phyloP scores from a whole-genome alignment of 2,888 invertebrate species.

The Sthenelais limicola region DNA sequence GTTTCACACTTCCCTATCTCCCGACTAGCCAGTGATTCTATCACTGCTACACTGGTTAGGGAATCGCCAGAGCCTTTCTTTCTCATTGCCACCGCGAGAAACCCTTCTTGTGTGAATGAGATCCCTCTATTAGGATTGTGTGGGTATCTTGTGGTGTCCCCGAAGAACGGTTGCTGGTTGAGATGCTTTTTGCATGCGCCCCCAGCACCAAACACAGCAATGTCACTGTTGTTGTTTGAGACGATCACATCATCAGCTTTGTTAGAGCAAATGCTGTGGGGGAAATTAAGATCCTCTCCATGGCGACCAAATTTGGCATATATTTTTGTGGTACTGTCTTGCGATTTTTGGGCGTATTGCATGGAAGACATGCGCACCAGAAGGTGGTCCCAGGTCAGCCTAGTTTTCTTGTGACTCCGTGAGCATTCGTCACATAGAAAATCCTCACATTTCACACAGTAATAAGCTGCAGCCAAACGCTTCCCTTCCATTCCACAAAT shows the following conservation, averaged over 20 bases:
- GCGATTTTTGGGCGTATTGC: background rate
- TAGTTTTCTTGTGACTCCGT: constrained; percentile 41
- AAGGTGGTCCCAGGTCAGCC: constrained; percentile 44
- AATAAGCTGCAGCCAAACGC: background rate
- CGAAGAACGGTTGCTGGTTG: constrained; percentile 28
- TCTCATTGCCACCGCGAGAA: constrained; percentile 74
- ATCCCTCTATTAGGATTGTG: constrained; percentile 70
- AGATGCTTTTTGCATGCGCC: constrained; percentile 26
- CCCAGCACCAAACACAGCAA: constrained; percentile 36
- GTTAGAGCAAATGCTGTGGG: constrained; percentile 34
- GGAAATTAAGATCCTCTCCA: constrained; percentile 29
- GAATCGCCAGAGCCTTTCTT: constrained; percentile 70
- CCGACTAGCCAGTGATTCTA: constrained; percentile 9
- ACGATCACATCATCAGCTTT: constrained; percentile 59
- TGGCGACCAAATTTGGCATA: constrained; percentile 13
- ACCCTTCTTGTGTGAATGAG: constrained; percentile 72
- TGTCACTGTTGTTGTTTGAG: constrained; percentile 45
- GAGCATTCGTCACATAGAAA: constrained; percentile 49
- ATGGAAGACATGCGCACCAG: constrained; percentile 22
- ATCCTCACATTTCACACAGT: constrained; percentile 44
- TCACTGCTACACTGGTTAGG: constrained; percentile 8
- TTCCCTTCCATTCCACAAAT: constrained; percentile 20
- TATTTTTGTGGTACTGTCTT: background rate
- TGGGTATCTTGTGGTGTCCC: constrained; percentile 12
- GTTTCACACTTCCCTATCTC: constrained; percentile 6